These are phyloP conservation scores for Aix galericulata DNA, from an alignment of 2,113 vertebrate genomes.

Conservation along the genomic window DNA sequence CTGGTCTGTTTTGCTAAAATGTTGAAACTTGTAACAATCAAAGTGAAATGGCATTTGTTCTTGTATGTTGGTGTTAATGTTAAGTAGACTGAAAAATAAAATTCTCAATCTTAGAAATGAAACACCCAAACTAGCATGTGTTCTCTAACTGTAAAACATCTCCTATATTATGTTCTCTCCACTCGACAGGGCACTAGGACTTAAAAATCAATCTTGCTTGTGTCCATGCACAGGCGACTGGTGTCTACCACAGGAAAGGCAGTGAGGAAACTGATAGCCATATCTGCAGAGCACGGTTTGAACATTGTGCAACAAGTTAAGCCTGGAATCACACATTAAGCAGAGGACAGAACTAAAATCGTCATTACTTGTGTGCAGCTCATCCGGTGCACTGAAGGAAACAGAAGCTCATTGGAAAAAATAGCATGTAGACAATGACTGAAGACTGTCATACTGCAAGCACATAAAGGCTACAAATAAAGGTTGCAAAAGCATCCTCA, in stretches of 20 bases:
- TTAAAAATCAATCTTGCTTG: background rate
- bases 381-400: background rate
- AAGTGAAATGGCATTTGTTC: background rate
- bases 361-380: background rate
- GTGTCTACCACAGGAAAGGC: constrained; percentile 14
- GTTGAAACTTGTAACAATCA: background rate
- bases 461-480: background rate
- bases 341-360: background rate
- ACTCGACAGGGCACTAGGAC: background rate
- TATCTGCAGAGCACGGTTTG: background rate
- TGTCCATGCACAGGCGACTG: background rate
- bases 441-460: background rate
- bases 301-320: background rate
- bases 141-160: background rate
- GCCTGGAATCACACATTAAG: background rate
- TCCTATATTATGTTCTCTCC: background rate
- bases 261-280: background rate
- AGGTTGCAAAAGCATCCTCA: background rate
- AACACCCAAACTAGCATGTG: background rate
- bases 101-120: background rate
- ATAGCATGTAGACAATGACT: background rate
- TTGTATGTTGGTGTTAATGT: background rate
- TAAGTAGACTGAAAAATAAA: background rate
- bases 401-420: background rate
- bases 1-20: background rate